Percentiles rank a stretch among this genome's conserved stretches.
Conservation (phyloP, 2,797 vertebrate species). For the Taenioides sp. region DNA sequence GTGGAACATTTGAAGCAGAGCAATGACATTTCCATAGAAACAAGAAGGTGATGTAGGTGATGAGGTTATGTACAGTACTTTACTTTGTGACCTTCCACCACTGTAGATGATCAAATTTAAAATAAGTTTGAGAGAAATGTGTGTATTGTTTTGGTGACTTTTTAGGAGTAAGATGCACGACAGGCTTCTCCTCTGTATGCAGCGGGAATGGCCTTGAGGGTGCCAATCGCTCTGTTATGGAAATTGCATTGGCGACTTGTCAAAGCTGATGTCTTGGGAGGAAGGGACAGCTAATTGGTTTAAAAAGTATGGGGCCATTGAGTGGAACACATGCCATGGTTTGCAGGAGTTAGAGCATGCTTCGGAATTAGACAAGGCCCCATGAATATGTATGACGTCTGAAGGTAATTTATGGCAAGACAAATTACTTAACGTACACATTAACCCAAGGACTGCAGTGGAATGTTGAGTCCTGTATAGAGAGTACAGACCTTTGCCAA, state of each 20-base stretch:
- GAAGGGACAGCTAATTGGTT: conserved; percentile 64
- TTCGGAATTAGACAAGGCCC: background rate
- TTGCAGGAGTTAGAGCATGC: conserved; percentile 15
- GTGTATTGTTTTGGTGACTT: conserved; percentile 53
- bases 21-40: too few relatives aligned
- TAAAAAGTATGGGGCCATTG: conserved; percentile 58
- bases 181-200: conserved; percentile 16
- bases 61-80: too few relatives aligned
- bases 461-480: background rate
- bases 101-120: conserved; percentile 37
- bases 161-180: conserved; percentile 44
- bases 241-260: conserved; percentile 70
- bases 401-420: background rate
- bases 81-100: too few relatives aligned
- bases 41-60: too few relatives aligned
- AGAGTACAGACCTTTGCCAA: background rate
- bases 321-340: conserved; percentile 43
- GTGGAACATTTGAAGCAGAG: too few relatives aligned
- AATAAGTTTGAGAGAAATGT: conserved; percentile 47
- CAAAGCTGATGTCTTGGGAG: conserved; percentile 53
- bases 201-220: conserved; percentile 45
- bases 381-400: background rate
- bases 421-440: background rate
- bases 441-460: background rate
- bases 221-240: conserved; percentile 62